Evolutionary conservation across 2,113 vertebrate genomes (phyloP), one percentile per base, ranked within the genome.

Genomic region (Columba janthina): DNA sequence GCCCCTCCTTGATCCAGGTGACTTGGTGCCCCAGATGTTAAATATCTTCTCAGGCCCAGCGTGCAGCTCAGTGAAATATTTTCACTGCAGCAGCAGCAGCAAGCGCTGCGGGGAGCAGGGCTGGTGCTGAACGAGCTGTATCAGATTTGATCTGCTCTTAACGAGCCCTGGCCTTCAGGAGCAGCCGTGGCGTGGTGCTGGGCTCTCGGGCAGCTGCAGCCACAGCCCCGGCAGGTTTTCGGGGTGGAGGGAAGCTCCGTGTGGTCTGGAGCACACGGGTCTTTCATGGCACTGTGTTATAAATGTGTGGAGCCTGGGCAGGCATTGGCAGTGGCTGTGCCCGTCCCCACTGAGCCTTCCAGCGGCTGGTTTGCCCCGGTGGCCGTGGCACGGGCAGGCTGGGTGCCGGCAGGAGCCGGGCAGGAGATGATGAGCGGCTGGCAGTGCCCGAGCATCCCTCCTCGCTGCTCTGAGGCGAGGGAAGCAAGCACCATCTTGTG

Each of bases 401-500:
- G 85, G 65, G 66, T 56, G 10, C 36, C 0, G 17, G 29, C 6
- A 15, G 76, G 29, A 5, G 9, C 73, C 2, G 20, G 42, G 46
- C 13, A 7, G 60, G 82, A 26, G 20, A 25, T 1, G 66, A 25
- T 1, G 66, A 15, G 15, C 0, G 53, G 58, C 9, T 64, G 64
- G 75, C 6, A 4, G 46, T 60, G 93, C 75, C 3, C 21, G 85
- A 90, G 86, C 58, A 19, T 56, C 66, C 58, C 79, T 38, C 70
- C 90, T 74, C 9, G 15, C 88, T 38, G 93, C 88, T 88, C 36
- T 65, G 2, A 26, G 77, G 50, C 5, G 22, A 90, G 75, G 72
- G 90, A 82, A 83, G 76, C 79, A 85, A 93, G 89, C 91, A 89
- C 91, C 95, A 93, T 93, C 90, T 94, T 92, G 93, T 64, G 88